Conservation (phyloP, 2,797 vertebrate genomes). For the Sorex maritimensis region DNA sequence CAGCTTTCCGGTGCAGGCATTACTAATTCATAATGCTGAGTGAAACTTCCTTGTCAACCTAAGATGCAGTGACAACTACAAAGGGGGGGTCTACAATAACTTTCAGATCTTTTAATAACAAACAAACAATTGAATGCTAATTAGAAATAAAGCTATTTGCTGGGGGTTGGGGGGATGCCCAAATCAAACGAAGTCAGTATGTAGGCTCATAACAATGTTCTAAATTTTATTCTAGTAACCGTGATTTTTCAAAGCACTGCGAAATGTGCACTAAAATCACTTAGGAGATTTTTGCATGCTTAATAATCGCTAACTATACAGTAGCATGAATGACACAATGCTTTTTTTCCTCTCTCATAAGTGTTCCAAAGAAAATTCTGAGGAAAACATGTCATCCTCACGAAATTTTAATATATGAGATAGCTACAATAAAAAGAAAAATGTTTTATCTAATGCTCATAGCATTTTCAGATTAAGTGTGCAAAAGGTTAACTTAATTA, state of each 20-base stretch:
- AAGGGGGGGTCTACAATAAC: neutral
- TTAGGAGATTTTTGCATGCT: slow-evolving; percentile 53
- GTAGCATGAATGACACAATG: slow-evolving; percentile 46
- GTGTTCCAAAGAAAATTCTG: slow-evolving; percentile 66
- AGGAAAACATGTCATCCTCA: slow-evolving; percentile 62
- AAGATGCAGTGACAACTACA: slow-evolving; percentile 9
- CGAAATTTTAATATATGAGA: slow-evolving; percentile 35
- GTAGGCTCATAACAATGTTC: neutral
- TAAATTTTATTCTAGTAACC: slow-evolving; percentile 68
- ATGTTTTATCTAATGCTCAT: slow-evolving; percentile 48
- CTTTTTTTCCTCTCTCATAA: slow-evolving; percentile 48
- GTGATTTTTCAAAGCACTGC: slow-evolving; percentile 66
- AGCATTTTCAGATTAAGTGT: slow-evolving; percentile 65
- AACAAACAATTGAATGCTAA: slow-evolving; percentile 6
- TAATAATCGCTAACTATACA: slow-evolving; percentile 73
- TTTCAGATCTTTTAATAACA: neutral
- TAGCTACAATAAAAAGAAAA: slow-evolving; percentile 55
- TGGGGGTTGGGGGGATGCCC: neutral
- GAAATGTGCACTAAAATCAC: slow-evolving; percentile 51
- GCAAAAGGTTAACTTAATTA: slow-evolving; percentile 67
- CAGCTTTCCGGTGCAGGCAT: neutral
- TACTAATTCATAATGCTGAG: slow-evolving; percentile 14
- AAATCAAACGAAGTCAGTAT: neutral
- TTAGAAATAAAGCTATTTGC: neutral
- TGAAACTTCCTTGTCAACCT: slow-evolving; percentile 21